Evolutionary conservation across 2,888 invertebrate genomes (phyloP).

Genomic region (Cantharis rustica): DNA sequence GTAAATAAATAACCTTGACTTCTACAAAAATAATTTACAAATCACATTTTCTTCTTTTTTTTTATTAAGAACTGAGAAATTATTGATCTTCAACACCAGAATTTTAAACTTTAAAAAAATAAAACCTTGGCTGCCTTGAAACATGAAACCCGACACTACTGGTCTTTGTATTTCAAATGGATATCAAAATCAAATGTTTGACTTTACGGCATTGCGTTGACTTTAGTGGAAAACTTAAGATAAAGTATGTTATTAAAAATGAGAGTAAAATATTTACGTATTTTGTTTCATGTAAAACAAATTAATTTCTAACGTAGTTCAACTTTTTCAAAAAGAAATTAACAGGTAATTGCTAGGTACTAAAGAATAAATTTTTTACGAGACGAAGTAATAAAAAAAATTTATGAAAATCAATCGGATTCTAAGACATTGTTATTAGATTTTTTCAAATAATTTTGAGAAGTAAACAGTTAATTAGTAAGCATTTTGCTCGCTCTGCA

Average conservation of each 20-base stretch:
- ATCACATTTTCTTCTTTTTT: too few relatives aligned
- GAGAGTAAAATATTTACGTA: neutral
- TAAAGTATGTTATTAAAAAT: neutral
- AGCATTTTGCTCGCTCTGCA: neutral
- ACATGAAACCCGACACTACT: neutral
- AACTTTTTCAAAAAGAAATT: too few relatives aligned
- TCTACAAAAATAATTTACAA: too few relatives aligned
- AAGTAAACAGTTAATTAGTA: neutral
- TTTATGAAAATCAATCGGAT: too few relatives aligned
- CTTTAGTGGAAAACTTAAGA: neutral
- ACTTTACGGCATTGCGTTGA: neutral
- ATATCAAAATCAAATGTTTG: neutral
- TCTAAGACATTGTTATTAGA: too few relatives aligned
- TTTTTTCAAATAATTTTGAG: neutral
- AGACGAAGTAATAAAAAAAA: too few relatives aligned
- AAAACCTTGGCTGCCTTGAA: neutral
- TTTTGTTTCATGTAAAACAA: neutral
- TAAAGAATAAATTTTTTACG: too few relatives aligned
- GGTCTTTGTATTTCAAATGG: neutral
- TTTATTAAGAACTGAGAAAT: too few relatives aligned
- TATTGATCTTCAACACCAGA: too few relatives aligned
- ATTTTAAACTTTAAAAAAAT: neutral
- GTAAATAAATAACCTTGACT: too few relatives aligned
- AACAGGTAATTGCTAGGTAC: too few relatives aligned
- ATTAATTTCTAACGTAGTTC: too few relatives aligned